Percentiles rank a stretch among this genome's conserved stretches.
These are phyloP conservation scores for Dendrocopos noguchii DNA, from an alignment of 2,113 vertebrate species.

Conservation along the genomic window DNA sequence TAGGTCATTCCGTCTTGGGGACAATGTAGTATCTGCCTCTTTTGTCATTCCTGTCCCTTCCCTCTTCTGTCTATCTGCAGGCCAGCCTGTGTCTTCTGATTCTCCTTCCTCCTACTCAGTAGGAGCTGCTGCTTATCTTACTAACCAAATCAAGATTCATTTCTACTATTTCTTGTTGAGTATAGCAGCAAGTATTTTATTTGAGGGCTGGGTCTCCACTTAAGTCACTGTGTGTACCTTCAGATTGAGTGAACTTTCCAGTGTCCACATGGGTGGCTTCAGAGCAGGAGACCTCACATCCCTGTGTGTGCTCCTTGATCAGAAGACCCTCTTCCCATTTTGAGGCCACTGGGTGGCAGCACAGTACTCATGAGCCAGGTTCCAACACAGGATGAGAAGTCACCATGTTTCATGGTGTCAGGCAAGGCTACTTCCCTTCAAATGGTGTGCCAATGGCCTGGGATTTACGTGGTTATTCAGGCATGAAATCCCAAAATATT, in stretches of 20 bases:
- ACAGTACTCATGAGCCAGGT: no score
- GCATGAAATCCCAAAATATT: not conserved
- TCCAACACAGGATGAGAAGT: not conserved
- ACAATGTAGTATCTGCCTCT: not conserved
- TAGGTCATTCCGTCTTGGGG: not conserved
- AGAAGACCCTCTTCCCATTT: not conserved
- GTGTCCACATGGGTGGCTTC: not conserved
- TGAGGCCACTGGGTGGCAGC: not conserved
- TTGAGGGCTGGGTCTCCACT: not conserved
- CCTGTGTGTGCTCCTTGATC: not conserved
- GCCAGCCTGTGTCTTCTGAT: not conserved
- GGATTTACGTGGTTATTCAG: not conserved
- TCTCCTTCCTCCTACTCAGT: not conserved
- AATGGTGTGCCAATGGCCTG: not conserved
- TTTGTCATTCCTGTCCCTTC: not conserved
- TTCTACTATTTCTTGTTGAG: not conserved
- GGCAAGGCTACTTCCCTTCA: not conserved
- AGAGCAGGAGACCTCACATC: not conserved
- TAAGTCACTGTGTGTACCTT: not conserved
- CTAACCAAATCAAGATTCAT: not conserved
- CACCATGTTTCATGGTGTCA: accelerated
- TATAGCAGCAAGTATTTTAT: not conserved
- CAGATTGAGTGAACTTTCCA: not conserved
- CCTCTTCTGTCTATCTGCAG: not conserved
- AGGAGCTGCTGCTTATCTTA: not conserved